Conservation (phyloP, 2,797 vertebrate species). For the Chiroxiphia lanceolata region DNA sequence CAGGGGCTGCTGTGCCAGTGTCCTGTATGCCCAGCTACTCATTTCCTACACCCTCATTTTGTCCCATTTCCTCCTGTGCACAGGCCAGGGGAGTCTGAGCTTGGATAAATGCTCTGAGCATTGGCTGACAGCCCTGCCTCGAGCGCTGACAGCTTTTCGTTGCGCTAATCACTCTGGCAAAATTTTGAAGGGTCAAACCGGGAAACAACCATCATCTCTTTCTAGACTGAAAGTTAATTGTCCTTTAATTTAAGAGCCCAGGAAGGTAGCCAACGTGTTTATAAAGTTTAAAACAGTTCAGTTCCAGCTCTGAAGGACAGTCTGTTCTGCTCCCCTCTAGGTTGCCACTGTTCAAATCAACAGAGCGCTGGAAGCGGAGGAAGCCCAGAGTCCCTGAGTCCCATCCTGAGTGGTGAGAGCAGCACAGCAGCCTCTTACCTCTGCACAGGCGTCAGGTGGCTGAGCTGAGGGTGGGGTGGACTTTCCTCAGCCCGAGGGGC, state of each 20-base stretch:
- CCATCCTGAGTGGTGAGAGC: background rate
- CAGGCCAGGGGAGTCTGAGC: background rate
- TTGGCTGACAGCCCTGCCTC: slow-evolving; percentile 40
- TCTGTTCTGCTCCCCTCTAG: background rate
- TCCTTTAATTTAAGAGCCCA: slow-evolving; percentile 46
- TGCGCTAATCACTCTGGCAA: slow-evolving; percentile 23
- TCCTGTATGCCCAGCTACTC: background rate
- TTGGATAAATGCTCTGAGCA: background rate
- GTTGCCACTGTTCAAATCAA: background rate
- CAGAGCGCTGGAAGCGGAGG: background rate
- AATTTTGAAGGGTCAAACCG: slow-evolving; percentile 14
- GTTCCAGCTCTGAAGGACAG: background rate
- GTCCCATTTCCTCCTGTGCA: background rate
- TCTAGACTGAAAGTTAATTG: slow-evolving; percentile 30
- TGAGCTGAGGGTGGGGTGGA: background rate
- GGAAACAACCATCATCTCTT: slow-evolving; percentile 11
- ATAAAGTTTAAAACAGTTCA: background rate
- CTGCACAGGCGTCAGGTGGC: accelerated
- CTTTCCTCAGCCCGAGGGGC: background rate
- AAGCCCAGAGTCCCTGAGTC: background rate
- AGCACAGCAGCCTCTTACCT: background rate
- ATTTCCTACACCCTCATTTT: background rate
- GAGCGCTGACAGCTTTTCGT: background rate
- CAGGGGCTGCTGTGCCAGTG: background rate
- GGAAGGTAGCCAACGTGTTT: slow-evolving; percentile 9